These are phyloP conservation scores for Thymallus thymallus DNA, from an alignment of 2,113 vertebrate species.

Conservation along the genomic window DNA sequence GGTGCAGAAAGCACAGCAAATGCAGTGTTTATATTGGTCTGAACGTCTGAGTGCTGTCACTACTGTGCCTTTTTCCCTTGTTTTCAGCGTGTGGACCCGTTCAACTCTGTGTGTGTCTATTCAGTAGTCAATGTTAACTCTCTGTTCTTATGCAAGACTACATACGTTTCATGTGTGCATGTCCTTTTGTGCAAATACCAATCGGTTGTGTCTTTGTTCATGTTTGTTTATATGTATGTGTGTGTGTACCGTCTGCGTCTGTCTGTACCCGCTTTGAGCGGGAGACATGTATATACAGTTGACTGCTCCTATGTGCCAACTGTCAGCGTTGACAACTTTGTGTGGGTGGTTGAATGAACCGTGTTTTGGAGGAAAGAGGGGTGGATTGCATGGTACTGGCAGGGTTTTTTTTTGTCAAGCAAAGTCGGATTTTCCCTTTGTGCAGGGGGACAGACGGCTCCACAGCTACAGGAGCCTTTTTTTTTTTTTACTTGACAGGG, in stretches of 20 bases:
- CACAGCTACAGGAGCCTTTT: too few relatives aligned
- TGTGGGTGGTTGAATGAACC: slow-evolving; percentile 5
- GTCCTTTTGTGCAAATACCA: slow-evolving; percentile 1
- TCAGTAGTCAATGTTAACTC: background rate
- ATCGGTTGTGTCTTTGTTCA: background rate
- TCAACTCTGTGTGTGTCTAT: background rate
- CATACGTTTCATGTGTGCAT: background rate
- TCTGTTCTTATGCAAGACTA: background rate
- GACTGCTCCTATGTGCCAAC: background rate
- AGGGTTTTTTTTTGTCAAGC: background rate
- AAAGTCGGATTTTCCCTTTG: slow-evolving; percentile 5
- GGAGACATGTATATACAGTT: slow-evolving; percentile 1
- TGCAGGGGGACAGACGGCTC: background rate
- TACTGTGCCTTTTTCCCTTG: background rate
- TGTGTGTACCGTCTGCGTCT: background rate
- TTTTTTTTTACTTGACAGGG: background rate
- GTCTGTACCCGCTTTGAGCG: background rate
- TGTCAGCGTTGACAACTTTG: background rate
- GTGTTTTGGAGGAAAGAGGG: background rate
- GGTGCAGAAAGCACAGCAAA: background rate
- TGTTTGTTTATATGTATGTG: background rate
- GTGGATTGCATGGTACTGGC: background rate
- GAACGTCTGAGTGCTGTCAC: background rate
- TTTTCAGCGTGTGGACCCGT: background rate
- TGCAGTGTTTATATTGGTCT: background rate